Evolutionary conservation across 1,140 invertebrate species (phyloP), one percentile per base, ranked within the genome.

Genomic region (Ceratina australensis): DNA sequence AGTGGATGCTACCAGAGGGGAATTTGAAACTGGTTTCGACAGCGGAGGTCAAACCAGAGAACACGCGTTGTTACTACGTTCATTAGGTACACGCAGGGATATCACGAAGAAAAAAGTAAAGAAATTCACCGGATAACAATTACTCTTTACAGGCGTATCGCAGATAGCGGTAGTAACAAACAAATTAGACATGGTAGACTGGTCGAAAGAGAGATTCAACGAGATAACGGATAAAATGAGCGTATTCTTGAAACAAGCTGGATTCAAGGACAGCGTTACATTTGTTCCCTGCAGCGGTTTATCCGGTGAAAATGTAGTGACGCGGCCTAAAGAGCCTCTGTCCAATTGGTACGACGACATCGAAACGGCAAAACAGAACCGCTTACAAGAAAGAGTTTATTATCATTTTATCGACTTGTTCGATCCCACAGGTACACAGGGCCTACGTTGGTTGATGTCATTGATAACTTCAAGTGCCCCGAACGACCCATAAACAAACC

Each of bases 121-220:
- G 64, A 28, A 13, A 50, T 79, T 28, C 2, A 28, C 52, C n/a
- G n/a, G n/a, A n/a, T n/a, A n/a, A n/a, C n/a, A n/a, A n/a, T n/a
- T n/a, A n/a, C n/a, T n/a, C n/a, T 16, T 54, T 54, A 10, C n/a
- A 92, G 92, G 92, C 60, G 81, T 92, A 33, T 90, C 88, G 22
- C 90, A 92, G 56, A 47, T 92, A 49, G 89, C 90, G 22, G 91
- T 92, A n/a, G 85, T 92, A 72, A 85, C 92, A 57, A 91, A 96
- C 93, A 96, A 99, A 94, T 98, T 99, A 97, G 99, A 99, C 92
- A 99, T 99, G n/a, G 99, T 99, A 1, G 95, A 97, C 88, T 99
- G 99, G 99, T 96, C 97, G 83, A 97, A 99, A 93, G 95, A 94
- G 78, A 95, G 98, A 94, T 98, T 94, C 91, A 95, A 96, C 91